Evolutionary conservation across 2,113 vertebrate genomes (phyloP).

Genomic region (Pogonocichla stellata): DNA sequence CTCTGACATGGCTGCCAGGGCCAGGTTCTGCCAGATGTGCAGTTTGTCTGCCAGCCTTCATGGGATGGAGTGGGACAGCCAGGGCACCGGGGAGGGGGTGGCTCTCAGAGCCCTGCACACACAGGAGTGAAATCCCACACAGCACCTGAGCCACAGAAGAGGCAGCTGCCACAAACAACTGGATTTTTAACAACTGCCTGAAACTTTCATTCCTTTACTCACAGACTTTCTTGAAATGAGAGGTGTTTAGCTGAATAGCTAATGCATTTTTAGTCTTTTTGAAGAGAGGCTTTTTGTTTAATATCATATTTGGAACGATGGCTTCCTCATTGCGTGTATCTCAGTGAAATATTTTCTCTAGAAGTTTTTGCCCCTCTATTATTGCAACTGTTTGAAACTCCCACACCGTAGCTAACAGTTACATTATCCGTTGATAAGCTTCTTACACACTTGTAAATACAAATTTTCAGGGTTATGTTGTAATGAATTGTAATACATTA

Average conservation of each 20-base stretch:
- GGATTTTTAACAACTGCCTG: background rate
- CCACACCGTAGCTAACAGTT: background rate
- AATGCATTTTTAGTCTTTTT: background rate
- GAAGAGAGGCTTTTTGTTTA: background rate
- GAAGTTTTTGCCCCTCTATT: background rate
- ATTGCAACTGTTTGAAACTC: background rate
- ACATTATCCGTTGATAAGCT: background rate
- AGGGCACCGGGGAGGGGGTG: rapidly evolving
- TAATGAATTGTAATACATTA: background rate
- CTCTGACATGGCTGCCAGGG: background rate
- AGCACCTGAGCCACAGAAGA: background rate
- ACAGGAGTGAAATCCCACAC: rapidly evolving
- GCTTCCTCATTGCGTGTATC: background rate
- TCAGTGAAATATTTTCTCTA: background rate
- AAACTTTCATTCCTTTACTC: background rate
- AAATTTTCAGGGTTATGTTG: background rate
- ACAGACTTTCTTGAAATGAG: background rate
- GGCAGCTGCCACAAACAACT: background rate
- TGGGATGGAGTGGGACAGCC: background rate
- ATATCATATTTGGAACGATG: background rate
- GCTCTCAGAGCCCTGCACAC: background rate
- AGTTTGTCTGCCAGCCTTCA: rapidly evolving
- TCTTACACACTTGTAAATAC: background rate
- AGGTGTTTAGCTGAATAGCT: background rate
- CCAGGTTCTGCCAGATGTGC: background rate